These are phyloP conservation scores for Mobula hypostoma DNA, from an alignment of 2,113 vertebrate genomes.

Conservation along the genomic window DNA sequence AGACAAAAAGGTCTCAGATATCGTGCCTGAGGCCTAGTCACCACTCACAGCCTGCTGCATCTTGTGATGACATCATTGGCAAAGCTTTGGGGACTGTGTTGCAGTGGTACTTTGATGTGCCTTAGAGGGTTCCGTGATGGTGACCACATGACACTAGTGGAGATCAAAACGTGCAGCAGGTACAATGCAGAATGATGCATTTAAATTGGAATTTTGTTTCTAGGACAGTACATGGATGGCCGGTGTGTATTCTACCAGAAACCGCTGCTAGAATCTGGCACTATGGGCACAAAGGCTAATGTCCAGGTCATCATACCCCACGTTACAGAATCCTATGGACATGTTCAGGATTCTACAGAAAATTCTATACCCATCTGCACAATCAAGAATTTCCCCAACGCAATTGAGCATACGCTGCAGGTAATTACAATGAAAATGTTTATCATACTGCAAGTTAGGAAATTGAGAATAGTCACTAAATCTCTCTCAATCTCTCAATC, in stretches of 20 bases:
- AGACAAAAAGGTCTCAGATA: too few species aligned
- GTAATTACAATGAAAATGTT: conserved; percentile 46
- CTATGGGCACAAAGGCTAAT: conserved; percentile 58
- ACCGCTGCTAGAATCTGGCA: conserved; percentile 74
- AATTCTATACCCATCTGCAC: conserved; percentile 65
- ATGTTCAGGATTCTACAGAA: fast-evolving
- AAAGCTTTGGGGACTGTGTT: too few species aligned
- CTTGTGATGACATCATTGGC: too few species aligned
- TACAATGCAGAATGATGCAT: not conserved
- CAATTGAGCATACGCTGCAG: conserved; percentile 75
- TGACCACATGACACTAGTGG: too few species aligned
- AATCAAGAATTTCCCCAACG: conserved; percentile 67
- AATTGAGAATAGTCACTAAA: too few species aligned
- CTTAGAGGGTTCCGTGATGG: too few species aligned
- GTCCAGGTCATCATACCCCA: conserved; percentile 64
- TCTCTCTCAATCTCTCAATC: too few species aligned
- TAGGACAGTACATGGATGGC: conserved; percentile 68
- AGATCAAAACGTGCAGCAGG: too few species aligned
- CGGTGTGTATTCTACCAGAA: conserved; percentile 61
- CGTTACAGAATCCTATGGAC: conserved; percentile 58
- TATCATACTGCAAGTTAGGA: not conserved
- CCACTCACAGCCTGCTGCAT: too few species aligned
- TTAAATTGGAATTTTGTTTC: not conserved
- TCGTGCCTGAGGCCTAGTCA: too few species aligned
- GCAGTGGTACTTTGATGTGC: too few species aligned